These are phyloP conservation scores for Notolepis coatsorum DNA, from an alignment of 2,797 vertebrate species.

Conservation along the genomic window DNA sequence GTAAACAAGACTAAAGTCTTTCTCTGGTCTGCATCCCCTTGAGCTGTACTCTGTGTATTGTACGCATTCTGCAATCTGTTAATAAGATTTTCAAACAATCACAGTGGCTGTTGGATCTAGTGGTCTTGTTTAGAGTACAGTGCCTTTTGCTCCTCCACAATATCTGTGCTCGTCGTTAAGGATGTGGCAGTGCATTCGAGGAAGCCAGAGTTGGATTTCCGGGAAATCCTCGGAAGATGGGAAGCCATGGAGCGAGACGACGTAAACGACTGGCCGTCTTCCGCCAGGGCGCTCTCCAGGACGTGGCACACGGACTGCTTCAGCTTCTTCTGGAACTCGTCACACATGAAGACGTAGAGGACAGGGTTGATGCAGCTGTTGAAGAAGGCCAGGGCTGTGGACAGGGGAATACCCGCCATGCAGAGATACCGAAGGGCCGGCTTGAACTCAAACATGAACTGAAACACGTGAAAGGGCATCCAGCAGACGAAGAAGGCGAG, in stretches of 20 bases:
- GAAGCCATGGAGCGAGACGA: slow-evolving; percentile 38
- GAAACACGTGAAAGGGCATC: slow-evolving; percentile 73
- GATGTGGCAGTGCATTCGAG: neutral
- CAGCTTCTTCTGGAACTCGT: slow-evolving; percentile 77
- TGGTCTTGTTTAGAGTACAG: neutral
- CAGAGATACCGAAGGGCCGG: too few species aligned
- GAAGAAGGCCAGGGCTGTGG: slow-evolving; percentile 44
- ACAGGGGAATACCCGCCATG: slow-evolving; percentile 18
- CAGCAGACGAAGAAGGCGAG: slow-evolving; percentile 81
- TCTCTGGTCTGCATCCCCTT: too few species aligned
- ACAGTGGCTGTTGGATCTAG: neutral
- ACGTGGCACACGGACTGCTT: slow-evolving; percentile 73
- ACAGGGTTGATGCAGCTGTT: slow-evolving; percentile 82
- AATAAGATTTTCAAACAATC: too few species aligned
- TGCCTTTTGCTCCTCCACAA: neutral
- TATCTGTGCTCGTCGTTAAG: neutral
- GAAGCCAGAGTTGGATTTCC: slow-evolving; percentile 44
- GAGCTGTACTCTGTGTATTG: too few species aligned
- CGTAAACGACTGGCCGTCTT: slow-evolving; percentile 69
- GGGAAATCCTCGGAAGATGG: slow-evolving; percentile 44
- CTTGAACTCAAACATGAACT: slow-evolving; percentile 43
- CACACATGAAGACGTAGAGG: slow-evolving; percentile 80
- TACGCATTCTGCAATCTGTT: too few species aligned
- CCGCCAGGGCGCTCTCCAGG: slow-evolving; percentile 81
- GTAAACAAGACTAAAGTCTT: too few species aligned